phyloP scores from a whole-genome alignment of 1,140 invertebrate species.

The Coelopa frigida region DNA sequence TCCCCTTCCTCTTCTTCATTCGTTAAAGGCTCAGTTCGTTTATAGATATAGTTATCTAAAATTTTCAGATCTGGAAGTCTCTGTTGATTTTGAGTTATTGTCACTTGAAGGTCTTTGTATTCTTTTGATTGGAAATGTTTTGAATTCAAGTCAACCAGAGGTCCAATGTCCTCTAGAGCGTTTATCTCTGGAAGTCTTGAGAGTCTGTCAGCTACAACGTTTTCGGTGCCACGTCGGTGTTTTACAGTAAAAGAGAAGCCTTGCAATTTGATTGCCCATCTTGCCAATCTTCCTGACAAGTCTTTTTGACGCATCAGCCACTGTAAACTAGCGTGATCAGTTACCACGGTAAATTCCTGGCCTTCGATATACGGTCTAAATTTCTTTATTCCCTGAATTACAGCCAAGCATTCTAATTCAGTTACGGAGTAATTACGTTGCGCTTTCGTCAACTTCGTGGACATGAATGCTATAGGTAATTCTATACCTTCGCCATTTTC shows the following conservation, averaged over 20 bases:
- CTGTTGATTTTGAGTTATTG: no score
- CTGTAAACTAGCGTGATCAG: conserved; percentile 21
- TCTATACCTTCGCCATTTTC: conserved; percentile 17
- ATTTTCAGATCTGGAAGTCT: no score
- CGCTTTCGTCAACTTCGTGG: conserved; percentile 13
- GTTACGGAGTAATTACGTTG: conserved; percentile 23
- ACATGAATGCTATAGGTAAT: conserved; percentile 33
- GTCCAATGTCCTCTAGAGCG: no score
- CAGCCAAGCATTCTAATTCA: conserved; percentile 44
- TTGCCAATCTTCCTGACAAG: conserved; percentile 22
- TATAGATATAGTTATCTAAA: no score
- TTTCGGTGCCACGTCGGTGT: conserved; percentile 24
- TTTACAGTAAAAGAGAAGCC: conserved; percentile 24
- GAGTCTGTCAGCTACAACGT: conserved; percentile 17
- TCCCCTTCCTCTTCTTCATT: no score
- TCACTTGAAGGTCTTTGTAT: no score
- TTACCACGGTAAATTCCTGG: conserved; percentile 35
- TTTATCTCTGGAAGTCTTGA: conserved; percentile 1
- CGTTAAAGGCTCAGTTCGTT: no score
- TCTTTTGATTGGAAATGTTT: no score
- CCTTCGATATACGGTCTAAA: conserved; percentile 44
- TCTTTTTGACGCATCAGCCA: conserved; percentile 21
- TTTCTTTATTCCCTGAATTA: conserved; percentile 42
- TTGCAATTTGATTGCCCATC: conserved; percentile 26
- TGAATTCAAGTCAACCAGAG: no score